Percentiles rank a stretch among this genome's conserved stretches.
phyloP scores from a whole-genome alignment of 23 tunicate genomes.

The Corella eumyota region DNA sequence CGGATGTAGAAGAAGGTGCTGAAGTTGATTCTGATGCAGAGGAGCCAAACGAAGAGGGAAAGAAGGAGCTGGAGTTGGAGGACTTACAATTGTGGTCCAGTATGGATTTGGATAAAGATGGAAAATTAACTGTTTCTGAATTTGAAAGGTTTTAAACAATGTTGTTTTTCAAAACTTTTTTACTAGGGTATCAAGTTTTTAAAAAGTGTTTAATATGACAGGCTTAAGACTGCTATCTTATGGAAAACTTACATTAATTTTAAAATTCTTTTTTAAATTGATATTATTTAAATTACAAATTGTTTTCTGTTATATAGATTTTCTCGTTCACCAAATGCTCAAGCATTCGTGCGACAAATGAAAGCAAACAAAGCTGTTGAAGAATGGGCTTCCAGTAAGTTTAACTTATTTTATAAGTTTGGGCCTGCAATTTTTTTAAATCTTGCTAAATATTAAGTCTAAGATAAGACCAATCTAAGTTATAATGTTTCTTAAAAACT shows the following conservation, averaged over 20 bases:
- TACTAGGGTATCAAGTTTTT: background rate
- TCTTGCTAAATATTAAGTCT: background rate
- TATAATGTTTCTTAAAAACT: no score
- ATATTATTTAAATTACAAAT: no score
- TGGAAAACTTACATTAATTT: no score
- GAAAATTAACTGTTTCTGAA: conserved; percentile 77
- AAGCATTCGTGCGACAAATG: conserved; percentile 66
- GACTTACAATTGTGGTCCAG: conserved; percentile 63
- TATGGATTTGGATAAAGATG: conserved; percentile 89
- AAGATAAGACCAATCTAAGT: no score
- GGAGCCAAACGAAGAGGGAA: conserved; percentile 45
- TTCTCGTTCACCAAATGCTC: conserved; percentile 60
- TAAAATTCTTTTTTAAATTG: no score
- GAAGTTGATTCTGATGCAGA: conserved; percentile 39
- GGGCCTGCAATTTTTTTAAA: background rate
- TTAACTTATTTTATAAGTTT: background rate
- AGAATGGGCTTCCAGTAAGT: conserved; percentile 86
- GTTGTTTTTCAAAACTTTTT: background rate
- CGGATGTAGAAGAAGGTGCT: conserved; percentile 9
- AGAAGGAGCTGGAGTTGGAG: conserved; percentile 50
- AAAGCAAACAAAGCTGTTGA: conserved; percentile 77
- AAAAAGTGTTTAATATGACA: background rate
- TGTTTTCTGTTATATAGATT: conserved; percentile 29
- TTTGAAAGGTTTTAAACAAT: conserved; percentile 71
- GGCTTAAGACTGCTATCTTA: no score